A percentile compares a stretch with the other conserved stretches of the same genome.
These are phyloP conservation scores for Chaetodon trifascialis DNA, from an alignment of 2,113 vertebrate species.

Conservation along the genomic window DNA sequence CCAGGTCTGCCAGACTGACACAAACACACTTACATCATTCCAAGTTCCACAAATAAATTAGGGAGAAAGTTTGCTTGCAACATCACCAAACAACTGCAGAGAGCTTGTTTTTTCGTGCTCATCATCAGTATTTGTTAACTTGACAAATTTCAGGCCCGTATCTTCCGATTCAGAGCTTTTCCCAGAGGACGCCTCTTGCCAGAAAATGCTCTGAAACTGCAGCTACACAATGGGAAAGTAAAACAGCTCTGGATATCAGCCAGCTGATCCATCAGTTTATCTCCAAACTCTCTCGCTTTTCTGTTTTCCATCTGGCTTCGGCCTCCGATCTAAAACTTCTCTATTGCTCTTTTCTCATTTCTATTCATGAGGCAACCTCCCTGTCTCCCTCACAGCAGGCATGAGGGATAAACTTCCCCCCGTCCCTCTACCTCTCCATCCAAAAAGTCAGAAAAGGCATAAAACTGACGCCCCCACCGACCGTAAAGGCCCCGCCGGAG, in stretches of 20 bases:
- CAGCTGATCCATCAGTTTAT: neutral
- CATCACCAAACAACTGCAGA: neutral
- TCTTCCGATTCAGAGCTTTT: neutral
- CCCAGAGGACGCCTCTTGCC: neutral
- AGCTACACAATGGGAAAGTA: constrained; percentile 4
- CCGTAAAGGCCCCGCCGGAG: constrained; percentile 50
- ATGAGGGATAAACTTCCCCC: constrained; percentile 7
- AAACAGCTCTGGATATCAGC: neutral
- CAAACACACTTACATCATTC: constrained; percentile 61
- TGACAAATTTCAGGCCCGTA: constrained; percentile 11
- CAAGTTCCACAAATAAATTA: constrained; percentile 44
- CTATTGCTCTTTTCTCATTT: constrained; percentile 17
- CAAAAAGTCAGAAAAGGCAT: constrained; percentile 13
- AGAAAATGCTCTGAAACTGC: constrained; percentile 6
- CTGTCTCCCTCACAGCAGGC: constrained; percentile 37
- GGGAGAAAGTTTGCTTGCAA: constrained; percentile 30
- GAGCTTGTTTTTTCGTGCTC: neutral
- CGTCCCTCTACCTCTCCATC: constrained; percentile 6
- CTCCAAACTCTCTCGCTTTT: neutral
- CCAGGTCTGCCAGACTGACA: constrained; percentile 62
- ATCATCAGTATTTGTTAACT: constrained; percentile 1
- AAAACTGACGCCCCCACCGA: neutral
- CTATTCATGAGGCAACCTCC: constrained; percentile 38
- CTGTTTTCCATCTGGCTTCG: neutral
- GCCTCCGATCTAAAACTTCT: neutral